Evolutionary conservation across 2,113 vertebrate genomes (phyloP).

Genomic region (Gavia stellata): DNA sequence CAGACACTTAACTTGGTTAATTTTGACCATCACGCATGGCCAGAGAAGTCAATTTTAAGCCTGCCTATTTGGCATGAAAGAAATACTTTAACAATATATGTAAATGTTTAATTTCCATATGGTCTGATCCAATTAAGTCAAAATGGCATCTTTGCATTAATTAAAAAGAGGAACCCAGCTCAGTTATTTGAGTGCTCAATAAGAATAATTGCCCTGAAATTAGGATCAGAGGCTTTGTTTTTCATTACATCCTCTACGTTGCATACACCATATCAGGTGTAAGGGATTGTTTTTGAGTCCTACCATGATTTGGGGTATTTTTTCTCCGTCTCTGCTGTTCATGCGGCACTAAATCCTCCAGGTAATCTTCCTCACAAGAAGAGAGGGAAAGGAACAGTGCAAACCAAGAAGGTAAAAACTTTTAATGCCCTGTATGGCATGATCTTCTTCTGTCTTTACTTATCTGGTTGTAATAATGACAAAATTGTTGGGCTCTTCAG

Average conservation of each 20-base stretch:
- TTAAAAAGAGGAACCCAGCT: not conserved
- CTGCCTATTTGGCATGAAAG: not conserved
- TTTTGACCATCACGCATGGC: not conserved
- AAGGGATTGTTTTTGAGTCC: not conserved
- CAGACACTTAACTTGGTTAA: not conserved
- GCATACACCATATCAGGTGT: not conserved
- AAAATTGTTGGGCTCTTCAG: not conserved
- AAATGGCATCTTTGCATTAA: not conserved
- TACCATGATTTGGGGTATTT: not conserved
- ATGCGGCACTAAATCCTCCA: not conserved
- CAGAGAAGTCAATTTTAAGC: not conserved
- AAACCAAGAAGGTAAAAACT: not conserved
- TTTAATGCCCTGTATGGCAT: not conserved
- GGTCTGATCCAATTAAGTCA: not conserved
- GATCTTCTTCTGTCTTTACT: not conserved
- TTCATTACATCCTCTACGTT: not conserved
- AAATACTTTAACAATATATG: not conserved
- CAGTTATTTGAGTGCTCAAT: not conserved
- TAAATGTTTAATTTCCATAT: not conserved
- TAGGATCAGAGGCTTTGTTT: not conserved
- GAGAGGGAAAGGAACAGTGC: not conserved
- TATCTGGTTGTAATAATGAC: not conserved
- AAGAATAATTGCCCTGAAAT: not conserved
- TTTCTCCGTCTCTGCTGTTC: not conserved
- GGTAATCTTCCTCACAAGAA: not conserved